These are phyloP conservation scores for Ichneumoninae sp. DNA, from an alignment of 2,888 invertebrate species.

Conservation along the genomic window DNA sequence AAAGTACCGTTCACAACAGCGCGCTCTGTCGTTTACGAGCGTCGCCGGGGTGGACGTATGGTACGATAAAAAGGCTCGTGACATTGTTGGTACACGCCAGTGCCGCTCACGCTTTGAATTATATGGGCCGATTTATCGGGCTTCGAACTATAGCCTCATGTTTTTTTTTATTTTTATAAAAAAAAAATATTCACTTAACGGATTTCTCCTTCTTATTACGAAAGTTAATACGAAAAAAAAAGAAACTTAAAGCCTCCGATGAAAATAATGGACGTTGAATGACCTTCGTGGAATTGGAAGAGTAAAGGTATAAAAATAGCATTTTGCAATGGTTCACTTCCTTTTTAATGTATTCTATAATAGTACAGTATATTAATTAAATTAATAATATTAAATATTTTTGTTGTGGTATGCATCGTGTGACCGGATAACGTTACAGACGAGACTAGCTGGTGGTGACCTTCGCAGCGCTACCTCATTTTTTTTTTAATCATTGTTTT, in stretches of 20 bases:
- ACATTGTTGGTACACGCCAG: not conserved
- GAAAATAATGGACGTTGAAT: not conserved
- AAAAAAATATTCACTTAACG: not conserved
- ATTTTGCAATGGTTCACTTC: slow-evolving; percentile 77
- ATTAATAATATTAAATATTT: slow-evolving; percentile 83
- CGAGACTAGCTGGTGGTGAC: slow-evolving; percentile 83
- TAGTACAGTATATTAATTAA: slow-evolving; percentile 83
- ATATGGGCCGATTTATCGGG: not conserved
- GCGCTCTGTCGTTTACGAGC: not conserved
- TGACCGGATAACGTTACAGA: slow-evolving; percentile 83
- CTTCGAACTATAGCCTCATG: too few relatives aligned
- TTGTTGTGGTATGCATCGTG: slow-evolving; percentile 82
- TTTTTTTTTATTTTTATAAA: not conserved
- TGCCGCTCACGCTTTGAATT: not conserved
- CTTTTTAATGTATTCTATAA: slow-evolving; percentile 83
- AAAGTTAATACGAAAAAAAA: not conserved
- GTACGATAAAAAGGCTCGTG: slow-evolving; percentile 6
- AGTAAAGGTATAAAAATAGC: slow-evolving; percentile 60
- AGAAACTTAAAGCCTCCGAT: too few relatives aligned
- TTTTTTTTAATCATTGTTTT: slow-evolving; percentile 58
- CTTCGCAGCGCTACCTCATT: slow-evolving; percentile 80
- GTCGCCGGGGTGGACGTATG: not conserved
- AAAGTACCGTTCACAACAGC: slow-evolving; percentile 66
- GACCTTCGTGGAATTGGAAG: slow-evolving; percentile 6
- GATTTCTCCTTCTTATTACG: too few relatives aligned